Percentiles rank a stretch among this genome's conserved stretches.
Conservation (phyloP, 2,113 vertebrate genomes). For the Tangachromis dhanisi region DNA sequence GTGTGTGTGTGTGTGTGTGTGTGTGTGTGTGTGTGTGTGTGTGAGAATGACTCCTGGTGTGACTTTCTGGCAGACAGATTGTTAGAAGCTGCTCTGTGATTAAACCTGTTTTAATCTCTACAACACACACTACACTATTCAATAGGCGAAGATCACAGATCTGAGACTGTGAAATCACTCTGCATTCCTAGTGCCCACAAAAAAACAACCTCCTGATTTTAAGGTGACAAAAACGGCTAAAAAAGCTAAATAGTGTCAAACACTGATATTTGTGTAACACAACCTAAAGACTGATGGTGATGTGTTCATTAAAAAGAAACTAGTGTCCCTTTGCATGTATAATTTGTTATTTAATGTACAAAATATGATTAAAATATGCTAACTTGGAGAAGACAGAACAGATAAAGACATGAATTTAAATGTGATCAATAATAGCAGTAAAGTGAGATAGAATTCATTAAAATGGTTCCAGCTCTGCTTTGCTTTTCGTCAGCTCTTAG, state of each 20-base stretch:
- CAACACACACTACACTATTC: neutral
- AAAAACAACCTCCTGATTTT: neutral
- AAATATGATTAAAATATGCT: neutral
- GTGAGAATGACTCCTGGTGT: neutral
- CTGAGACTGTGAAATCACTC: neutral
- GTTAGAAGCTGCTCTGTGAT: slow-evolving; percentile 53
- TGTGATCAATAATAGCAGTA: neutral
- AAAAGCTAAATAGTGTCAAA: neutral
- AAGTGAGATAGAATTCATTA: neutral
- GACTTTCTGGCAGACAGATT: slow-evolving; percentile 44
- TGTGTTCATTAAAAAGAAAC: neutral
- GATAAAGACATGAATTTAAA: neutral
- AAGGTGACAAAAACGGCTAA: neutral
- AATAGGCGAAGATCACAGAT: neutral
- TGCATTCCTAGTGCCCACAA: neutral
- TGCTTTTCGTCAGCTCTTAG: neutral
- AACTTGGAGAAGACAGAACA: neutral
- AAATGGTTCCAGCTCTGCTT: neutral
- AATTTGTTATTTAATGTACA: neutral
- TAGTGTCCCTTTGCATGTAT: neutral
- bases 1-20: neutral
- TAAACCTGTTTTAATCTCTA: slow-evolving; percentile 55
- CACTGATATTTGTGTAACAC: neutral
- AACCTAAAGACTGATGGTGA: neutral
- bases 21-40: neutral